Percentiles rank a stretch among this genome's conserved stretches.
Conservation (phyloP, 2,888 invertebrate genomes). For the Ormyrus thymus region DNA sequence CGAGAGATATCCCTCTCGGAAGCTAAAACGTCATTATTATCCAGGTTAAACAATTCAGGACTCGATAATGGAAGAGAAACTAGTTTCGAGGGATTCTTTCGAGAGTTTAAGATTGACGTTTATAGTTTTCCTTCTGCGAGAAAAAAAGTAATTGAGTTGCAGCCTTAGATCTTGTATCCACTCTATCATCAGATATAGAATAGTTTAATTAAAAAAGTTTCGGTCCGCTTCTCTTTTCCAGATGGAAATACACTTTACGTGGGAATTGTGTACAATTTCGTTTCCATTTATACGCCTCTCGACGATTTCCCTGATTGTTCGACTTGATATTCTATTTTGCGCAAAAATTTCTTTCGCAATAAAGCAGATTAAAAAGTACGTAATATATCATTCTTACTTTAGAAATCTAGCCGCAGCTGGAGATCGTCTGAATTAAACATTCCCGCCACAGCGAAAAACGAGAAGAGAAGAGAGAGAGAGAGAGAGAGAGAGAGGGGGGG, state of each 20-base stretch:
- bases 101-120: background rate
- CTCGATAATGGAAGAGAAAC: no score
- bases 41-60: no score
- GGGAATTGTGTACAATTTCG: background rate
- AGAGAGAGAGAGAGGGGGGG: no score
- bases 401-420: background rate
- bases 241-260: constrained; percentile 20
- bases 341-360: no score
- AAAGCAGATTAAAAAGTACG: background rate
- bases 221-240: constrained; percentile 17
- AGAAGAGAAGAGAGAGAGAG: no score
- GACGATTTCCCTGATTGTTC: no score
- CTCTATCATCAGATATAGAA: constrained; percentile 35
- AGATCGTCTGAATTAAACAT: constrained; percentile 24
- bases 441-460: constrained; percentile 3
- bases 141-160: constrained; percentile 32
- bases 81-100: no score
- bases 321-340: no score
- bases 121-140: background rate
- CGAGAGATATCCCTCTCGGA: no score
- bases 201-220: constrained; percentile 49
- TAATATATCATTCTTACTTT: constrained; percentile 29
- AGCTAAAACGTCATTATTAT: no score
- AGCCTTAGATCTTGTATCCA: constrained; percentile 17
- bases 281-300: no score